Percentiles rank a stretch among this genome's conserved stretches.
phyloP scores from a whole-genome alignment of 2,888 invertebrate species.

The Amphipoea lucens region DNA sequence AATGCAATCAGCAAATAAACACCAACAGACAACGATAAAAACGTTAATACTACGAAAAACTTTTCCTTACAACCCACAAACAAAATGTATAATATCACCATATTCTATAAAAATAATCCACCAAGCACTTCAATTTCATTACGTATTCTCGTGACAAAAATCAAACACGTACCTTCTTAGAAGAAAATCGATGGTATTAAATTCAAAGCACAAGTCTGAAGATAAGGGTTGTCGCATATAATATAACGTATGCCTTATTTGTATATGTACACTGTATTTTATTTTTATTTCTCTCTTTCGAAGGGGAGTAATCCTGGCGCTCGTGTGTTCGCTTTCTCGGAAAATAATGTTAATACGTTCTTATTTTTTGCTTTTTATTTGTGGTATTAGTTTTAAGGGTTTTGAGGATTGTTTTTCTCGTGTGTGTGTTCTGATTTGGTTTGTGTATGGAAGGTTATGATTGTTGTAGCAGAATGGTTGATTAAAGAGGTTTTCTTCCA shows the following conservation, averaged over 20 bases:
- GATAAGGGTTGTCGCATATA: constrained; percentile 76
- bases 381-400: constrained; percentile 45
- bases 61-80: not conserved
- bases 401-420: constrained; percentile 20
- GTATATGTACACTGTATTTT: constrained; percentile 72
- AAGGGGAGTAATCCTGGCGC: constrained; percentile 68
- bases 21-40: not conserved
- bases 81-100: not conserved
- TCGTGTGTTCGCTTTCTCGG: constrained; percentile 56
- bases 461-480: not conserved
- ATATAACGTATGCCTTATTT: constrained; percentile 77
- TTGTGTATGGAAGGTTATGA: not conserved
- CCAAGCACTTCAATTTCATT: constrained; percentile 63
- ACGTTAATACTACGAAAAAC: not conserved
- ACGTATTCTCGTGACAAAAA: constrained; percentile 60
- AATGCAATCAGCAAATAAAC: not conserved
- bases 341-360: constrained; percentile 63
- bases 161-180: constrained; percentile 62
- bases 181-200: constrained; percentile 78
- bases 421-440: not conserved
- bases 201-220: constrained; percentile 75
- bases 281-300: constrained; percentile 66
- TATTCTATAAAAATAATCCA: constrained; percentile 12
- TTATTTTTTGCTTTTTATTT: constrained; percentile 51
- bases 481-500: not conserved